These are phyloP conservation scores for Poecilia picta DNA, from an alignment of 2,797 vertebrate genomes.

Conservation along the genomic window DNA sequence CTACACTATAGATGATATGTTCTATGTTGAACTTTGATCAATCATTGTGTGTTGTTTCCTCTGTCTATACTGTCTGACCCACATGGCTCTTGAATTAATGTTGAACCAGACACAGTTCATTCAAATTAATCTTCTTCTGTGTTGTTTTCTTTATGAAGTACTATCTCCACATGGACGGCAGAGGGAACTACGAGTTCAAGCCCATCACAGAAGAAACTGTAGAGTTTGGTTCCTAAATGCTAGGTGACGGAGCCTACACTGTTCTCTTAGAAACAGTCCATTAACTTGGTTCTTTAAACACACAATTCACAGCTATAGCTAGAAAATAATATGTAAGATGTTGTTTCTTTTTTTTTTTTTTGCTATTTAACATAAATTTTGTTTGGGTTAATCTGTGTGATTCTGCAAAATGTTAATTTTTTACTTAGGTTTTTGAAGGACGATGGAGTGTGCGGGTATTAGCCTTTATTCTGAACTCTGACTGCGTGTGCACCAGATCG, in stretches of 20 bases:
- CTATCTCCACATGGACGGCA: constrained; percentile 97
- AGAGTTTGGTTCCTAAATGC: constrained; percentile 92
- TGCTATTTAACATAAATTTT: constrained; percentile 53
- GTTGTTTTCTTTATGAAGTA: constrained; percentile 74
- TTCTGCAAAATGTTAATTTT: background rate
- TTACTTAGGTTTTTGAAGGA: background rate
- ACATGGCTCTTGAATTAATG: background rate
- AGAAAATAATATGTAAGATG: constrained; percentile 58
- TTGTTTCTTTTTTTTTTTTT: constrained; percentile 4
- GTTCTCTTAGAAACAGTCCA: constrained; percentile 43
- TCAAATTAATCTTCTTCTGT: background rate
- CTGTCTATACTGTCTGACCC: background rate
- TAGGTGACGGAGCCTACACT: background rate
- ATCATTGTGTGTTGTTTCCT: background rate
- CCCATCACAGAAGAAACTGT: constrained; percentile 95
- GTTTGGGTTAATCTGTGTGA: constrained; percentile 62
- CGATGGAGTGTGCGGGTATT: background rate
- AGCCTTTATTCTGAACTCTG: background rate
- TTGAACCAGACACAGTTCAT: background rate
- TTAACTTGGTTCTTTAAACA: constrained; percentile 59
- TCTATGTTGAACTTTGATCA: background rate
- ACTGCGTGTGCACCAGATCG: background rate
- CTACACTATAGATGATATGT: background rate
- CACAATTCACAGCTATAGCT: constrained; percentile 62
- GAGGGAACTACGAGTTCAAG: constrained; percentile 97